Evolutionary conservation across 2,888 invertebrate genomes (phyloP), one percentile per base, ranked within the genome.

Genomic region (Ophioninae sp.): DNA sequence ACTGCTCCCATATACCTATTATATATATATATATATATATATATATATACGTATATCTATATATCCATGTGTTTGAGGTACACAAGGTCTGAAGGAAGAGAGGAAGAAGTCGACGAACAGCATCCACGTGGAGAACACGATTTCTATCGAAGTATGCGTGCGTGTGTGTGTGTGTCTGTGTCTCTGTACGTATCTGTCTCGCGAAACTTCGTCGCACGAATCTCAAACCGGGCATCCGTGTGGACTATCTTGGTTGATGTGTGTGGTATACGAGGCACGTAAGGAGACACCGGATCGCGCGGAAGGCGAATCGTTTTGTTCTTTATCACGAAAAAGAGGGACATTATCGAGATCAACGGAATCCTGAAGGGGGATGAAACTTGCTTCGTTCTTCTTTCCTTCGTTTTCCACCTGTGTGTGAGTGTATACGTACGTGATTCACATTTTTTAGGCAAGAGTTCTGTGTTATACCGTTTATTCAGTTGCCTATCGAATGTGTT

Each of bases 191-290:
- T 68, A 74, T 73, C 30, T 82, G 61, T 59, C 72, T 79, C 78
- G 73, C 68, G 63, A 85, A 86, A 81, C 81, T 67, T 85, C 79
- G 77, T 81, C 82, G 73, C 78, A 76, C 75, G 82, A 82, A 75
- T 59, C 84, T 67, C 80, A 64, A 73, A 41, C 58, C 13, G 58
- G 44, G 69, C 68, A 79, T 73, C 68, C 67, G 69, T 64, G 74
- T 41, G 69, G 77, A 68, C 68, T 69, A 77, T 76, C 76, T 68
- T 44, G 20, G 37, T 37, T 63, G 41, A 44, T 69, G 20, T 51
- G 61, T 63, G 51, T 61, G 51, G 23, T 44, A 51, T 51, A 59
- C 64, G 59, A 59, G 71, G 5, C 56, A 76, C 69, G 83, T 81
- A 78, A 83, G 71, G 71, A 73, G 76, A 78, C 74, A 81, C 74